phyloP scores from a whole-genome alignment of 2,113 vertebrate species.

The Cavia aperea region DNA sequence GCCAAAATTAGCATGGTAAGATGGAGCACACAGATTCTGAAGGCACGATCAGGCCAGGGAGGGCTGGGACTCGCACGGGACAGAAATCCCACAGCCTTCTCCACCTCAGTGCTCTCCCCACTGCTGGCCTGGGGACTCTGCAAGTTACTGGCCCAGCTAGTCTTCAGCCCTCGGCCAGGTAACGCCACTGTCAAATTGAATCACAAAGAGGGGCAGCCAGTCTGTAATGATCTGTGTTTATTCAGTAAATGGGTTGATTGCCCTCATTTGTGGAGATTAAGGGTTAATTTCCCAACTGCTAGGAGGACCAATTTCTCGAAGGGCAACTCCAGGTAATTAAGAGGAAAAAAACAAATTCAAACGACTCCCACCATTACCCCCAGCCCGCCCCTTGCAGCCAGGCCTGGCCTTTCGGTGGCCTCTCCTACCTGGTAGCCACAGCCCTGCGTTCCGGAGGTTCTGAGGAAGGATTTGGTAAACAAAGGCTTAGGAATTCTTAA shows the following conservation, averaged over 20 bases:
- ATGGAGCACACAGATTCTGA: slow-evolving; percentile 33
- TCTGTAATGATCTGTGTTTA: slow-evolving; percentile 65
- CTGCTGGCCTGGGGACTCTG: neutral
- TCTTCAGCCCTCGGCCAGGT: slow-evolving; percentile 48
- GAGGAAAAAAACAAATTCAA: slow-evolving; percentile 70
- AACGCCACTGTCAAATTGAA: slow-evolving; percentile 62
- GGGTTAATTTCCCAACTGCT: slow-evolving; percentile 65
- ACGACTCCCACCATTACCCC: slow-evolving; percentile 58
- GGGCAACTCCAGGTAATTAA: slow-evolving; percentile 50
- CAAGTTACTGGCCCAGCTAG: neutral
- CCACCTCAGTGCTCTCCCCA: neutral
- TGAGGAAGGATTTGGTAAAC: slow-evolving; percentile 77
- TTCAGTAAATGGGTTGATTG: slow-evolving; percentile 71
- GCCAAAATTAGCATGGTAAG: slow-evolving; percentile 24
- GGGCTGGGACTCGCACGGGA: neutral
- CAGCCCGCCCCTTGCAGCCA: slow-evolving; percentile 50
- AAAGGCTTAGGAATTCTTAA: slow-evolving; percentile 76
- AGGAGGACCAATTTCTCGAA: slow-evolving; percentile 59
- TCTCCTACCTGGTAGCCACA: slow-evolving; percentile 48
- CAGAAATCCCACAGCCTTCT: neutral
- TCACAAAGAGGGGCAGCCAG: slow-evolving; percentile 59
- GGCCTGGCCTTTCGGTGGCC: slow-evolving; percentile 61
- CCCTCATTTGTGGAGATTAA: slow-evolving; percentile 67
- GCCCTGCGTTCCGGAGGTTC: neutral
- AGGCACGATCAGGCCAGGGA: neutral